Evolutionary conservation across 1,140 invertebrate species (phyloP).

Genomic region (Mylabris phalerata): DNA sequence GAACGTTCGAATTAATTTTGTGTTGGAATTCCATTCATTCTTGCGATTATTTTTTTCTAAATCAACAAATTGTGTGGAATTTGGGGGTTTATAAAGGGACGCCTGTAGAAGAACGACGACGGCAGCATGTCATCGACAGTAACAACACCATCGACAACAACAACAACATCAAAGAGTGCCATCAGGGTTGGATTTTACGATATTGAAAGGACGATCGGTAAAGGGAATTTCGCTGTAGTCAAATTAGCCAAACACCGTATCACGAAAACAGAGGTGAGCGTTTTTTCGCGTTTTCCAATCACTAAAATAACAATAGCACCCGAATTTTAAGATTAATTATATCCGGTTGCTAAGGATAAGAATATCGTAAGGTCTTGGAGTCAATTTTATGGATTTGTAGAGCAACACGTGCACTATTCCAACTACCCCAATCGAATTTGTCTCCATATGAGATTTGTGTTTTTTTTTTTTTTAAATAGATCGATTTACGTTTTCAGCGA

Average conservation of each 20-base stretch:
- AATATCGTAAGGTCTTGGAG: too few relatives aligned
- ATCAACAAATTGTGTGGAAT: not conserved
- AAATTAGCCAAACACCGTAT: constrained; percentile 96
- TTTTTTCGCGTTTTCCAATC: too few relatives aligned
- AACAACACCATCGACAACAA: not conserved
- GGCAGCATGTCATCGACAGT: not conserved
- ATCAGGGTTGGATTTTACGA: constrained; percentile 96
- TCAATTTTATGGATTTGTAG: too few relatives aligned
- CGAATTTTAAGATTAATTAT: too few relatives aligned
- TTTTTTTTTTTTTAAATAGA: too few relatives aligned
- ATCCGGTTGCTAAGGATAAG: too few relatives aligned
- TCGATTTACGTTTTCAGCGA: too few relatives aligned
- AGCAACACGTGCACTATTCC: too few relatives aligned
- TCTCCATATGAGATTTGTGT: too few relatives aligned
- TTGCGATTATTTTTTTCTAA: too few relatives aligned
- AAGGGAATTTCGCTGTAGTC: constrained; percentile 98
- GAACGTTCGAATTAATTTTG: not conserved
- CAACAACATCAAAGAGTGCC: constrained; percentile 55
- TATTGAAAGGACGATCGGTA: constrained; percentile 92
- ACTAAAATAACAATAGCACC: too few relatives aligned
- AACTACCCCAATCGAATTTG: too few relatives aligned
- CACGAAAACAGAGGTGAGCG: constrained; percentile 91
- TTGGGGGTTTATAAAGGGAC: not conserved
- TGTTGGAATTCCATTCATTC: not conserved
- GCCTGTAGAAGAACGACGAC: not conserved